phyloP scores from a whole-genome alignment of 2,888 invertebrate species.

The Caenorhabditis afra region DNA sequence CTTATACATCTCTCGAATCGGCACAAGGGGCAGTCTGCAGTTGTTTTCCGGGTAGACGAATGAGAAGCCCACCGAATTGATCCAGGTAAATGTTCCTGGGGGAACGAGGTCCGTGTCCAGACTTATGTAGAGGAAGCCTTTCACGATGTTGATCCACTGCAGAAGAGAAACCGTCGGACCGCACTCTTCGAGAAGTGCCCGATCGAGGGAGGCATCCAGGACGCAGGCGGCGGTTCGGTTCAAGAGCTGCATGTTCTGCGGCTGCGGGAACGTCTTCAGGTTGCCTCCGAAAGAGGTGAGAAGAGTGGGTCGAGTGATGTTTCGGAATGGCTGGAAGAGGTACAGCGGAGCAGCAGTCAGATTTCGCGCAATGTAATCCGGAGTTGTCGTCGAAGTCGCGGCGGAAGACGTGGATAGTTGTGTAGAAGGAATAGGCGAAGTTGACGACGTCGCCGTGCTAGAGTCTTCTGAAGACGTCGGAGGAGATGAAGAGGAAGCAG shows the following conservation, averaged over 20 bases:
- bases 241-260: slow-evolving; percentile 3
- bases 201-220: background rate
- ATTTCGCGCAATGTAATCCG: background rate
- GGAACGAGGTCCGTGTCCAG: background rate
- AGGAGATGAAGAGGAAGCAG: background rate
- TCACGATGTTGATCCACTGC: slow-evolving; percentile 20
- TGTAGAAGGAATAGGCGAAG: background rate
- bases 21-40: slow-evolving; percentile 19
- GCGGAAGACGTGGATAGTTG: slow-evolving; percentile 2
- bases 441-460: background rate
- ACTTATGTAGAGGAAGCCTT: slow-evolving; percentile 18
- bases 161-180: background rate
- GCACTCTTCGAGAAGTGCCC: slow-evolving; percentile 6
- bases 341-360: background rate
- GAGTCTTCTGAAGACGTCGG: background rate
- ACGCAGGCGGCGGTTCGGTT: slow-evolving; percentile 28
- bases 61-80: slow-evolving; percentile 22
- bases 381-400: background rate
- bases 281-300: slow-evolving; percentile 14
- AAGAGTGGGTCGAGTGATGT: slow-evolving; percentile 1
- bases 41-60: slow-evolving; percentile 4
- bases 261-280: slow-evolving; percentile 14
- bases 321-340: slow-evolving; percentile 7
- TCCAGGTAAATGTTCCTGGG: slow-evolving; percentile 7
- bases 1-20: slow-evolving; percentile 18